phyloP scores from a whole-genome alignment of 2,888 invertebrate species.

The Drosophila prolongata region DNA sequence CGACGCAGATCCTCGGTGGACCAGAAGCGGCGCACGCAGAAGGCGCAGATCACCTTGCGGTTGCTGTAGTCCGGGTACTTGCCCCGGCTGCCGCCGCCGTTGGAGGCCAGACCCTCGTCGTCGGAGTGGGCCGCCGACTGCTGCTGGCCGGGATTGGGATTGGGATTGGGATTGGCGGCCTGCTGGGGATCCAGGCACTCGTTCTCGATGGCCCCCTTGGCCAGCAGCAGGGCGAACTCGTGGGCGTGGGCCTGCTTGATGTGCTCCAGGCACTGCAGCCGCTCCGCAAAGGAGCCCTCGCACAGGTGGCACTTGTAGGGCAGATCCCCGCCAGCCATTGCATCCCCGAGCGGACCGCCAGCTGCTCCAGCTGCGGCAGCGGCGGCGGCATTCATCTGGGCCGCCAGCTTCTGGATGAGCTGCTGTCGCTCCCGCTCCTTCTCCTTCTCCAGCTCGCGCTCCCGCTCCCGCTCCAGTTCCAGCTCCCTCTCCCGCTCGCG shows the following conservation, averaged over 20 bases:
- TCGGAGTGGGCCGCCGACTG: conserved; percentile 46
- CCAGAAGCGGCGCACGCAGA: conserved; percentile 97
- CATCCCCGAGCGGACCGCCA: background rate
- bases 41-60: conserved; percentile 95
- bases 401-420: conserved; percentile 82
- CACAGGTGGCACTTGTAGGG: conserved; percentile 97
- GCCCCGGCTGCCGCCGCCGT: conserved; percentile 83
- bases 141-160: conserved; percentile 8
- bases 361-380: conserved; percentile 22
- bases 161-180: conserved; percentile 11
- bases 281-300: conserved; percentile 92
- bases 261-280: conserved; percentile 92
- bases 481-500: conserved; percentile 71
- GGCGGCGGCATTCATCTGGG: conserved; percentile 50
- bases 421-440: conserved; percentile 58
- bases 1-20: conserved; percentile 96
- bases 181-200: conserved; percentile 80
- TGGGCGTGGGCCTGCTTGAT: conserved; percentile 90
- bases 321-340: conserved; percentile 85
- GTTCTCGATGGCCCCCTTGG: conserved; percentile 91
- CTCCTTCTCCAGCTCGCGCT: conserved; percentile 42
- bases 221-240: conserved; percentile 92
- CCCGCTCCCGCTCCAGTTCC: conserved; percentile 55
- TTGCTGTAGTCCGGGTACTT: conserved; percentile 95
- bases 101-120: conserved; percentile 84